These are phyloP conservation scores for Notospermus geniculatus DNA, from an alignment of 1,140 invertebrate species.

Conservation along the genomic window DNA sequence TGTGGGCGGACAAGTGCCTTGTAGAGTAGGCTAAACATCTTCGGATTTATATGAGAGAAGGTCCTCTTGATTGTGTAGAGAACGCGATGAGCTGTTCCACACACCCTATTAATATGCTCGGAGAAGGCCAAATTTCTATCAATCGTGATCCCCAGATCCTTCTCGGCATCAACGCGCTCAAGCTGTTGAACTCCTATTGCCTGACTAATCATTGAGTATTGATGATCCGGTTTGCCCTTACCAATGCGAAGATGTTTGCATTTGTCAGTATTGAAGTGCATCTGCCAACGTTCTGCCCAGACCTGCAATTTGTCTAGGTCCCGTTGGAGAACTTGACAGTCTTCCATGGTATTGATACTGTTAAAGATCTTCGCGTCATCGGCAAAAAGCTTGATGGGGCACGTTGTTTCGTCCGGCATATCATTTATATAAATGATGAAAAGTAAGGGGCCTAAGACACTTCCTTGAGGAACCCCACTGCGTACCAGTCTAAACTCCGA, in stretches of 20 bases:
- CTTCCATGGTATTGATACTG: slow-evolving; percentile 12
- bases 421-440: slow-evolving; percentile 23
- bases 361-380: slow-evolving; percentile 9
- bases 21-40: too few relatives aligned
- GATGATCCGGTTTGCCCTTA: slow-evolving; percentile 12
- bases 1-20: too few relatives aligned
- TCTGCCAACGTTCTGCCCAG: not conserved
- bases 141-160: slow-evolving; percentile 17
- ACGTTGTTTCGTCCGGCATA: not conserved
- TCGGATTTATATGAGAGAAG: too few relatives aligned
- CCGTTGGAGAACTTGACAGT: too few relatives aligned
- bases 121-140: slow-evolving; percentile 18
- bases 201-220: not conserved
- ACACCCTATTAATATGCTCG: slow-evolving; percentile 14
- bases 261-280: too few relatives aligned
- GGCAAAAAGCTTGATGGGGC: slow-evolving; percentile 10
- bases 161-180: slow-evolving; percentile 17
- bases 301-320: too few relatives aligned
- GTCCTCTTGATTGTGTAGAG: slow-evolving; percentile 22
- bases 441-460: slow-evolving; percentile 17
- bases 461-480: slow-evolving; percentile 23
- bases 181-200: slow-evolving; percentile 14
- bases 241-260: not conserved
- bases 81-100: slow-evolving; percentile 19
- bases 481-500: slow-evolving; percentile 5